A percentile compares a stretch with the other conserved stretches of the same genome.
phyloP scores from a whole-genome alignment of 2,888 invertebrate genomes.

The Rotaria magnacalcarata region DNA sequence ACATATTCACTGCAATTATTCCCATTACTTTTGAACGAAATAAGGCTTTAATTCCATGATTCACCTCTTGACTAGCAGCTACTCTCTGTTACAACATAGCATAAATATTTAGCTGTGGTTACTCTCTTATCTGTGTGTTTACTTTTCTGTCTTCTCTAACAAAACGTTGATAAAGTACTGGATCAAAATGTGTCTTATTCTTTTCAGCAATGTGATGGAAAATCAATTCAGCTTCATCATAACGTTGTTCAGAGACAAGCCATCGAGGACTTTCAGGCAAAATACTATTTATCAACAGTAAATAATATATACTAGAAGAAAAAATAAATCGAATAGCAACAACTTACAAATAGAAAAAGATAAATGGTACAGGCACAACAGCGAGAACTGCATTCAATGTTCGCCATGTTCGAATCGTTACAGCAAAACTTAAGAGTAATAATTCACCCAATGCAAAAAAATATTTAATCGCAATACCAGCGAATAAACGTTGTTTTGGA shows the following conservation, averaged over 20 bases:
- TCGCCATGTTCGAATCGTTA: constrained; percentile 43
- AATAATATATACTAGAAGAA: neutral
- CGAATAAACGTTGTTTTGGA: constrained; percentile 32
- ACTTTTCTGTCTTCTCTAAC: neutral
- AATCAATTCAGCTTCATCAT: constrained; percentile 31
- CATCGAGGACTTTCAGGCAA: constrained; percentile 45
- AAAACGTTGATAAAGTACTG: neutral
- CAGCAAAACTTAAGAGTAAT: constrained; percentile 34
- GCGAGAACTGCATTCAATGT: neutral
- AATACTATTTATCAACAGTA: neutral
- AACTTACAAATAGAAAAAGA: constrained; percentile 50
- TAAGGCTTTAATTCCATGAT: neutral
- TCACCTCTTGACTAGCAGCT: neutral
- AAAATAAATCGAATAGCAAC: neutral
- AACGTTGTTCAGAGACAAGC: constrained; percentile 23
- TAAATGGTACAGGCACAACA: constrained; percentile 39
- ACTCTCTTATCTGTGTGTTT: neutral
- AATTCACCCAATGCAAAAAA: constrained; percentile 44
- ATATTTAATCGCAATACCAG: constrained; percentile 42
- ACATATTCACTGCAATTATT: neutral
- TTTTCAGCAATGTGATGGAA: neutral
- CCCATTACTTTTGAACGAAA: constrained; percentile 13
- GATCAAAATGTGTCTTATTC: constrained; percentile 32
- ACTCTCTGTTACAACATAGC: neutral
- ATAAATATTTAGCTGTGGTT: neutral